These are phyloP conservation scores for Ivindomyrus marchei DNA, from an alignment of 2,113 vertebrate species.

Conservation along the genomic window DNA sequence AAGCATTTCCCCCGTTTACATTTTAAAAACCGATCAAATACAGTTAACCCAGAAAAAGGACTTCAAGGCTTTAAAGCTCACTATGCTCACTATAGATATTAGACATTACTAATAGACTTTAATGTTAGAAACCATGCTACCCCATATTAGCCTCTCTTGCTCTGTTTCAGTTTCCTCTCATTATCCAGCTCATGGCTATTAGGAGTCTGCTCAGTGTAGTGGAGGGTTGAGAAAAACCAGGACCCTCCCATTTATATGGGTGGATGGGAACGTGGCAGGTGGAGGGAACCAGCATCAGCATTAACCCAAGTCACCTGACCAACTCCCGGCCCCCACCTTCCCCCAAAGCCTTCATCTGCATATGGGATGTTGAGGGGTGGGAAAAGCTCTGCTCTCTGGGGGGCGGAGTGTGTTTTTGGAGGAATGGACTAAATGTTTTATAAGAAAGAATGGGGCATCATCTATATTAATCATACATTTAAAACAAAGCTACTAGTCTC, in stretches of 20 bases:
- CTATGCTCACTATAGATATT: background rate
- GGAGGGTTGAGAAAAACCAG: background rate
- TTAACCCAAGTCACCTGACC: background rate
- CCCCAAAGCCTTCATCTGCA: background rate
- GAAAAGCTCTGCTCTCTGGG: background rate
- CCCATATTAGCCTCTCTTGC: background rate
- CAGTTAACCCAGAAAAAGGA: background rate
- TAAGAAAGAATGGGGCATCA: background rate
- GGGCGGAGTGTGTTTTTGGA: background rate
- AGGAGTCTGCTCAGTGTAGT: background rate
- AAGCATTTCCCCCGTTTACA: background rate
- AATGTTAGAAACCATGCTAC: background rate
- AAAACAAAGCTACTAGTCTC: background rate
- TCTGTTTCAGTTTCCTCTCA: background rate
- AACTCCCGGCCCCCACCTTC: background rate
- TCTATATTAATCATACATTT: background rate
- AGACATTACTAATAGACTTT: background rate
- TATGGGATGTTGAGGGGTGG: background rate
- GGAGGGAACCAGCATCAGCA: background rate
- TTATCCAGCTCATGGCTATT: background rate
- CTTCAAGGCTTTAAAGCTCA: background rate
- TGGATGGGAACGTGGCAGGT: background rate
- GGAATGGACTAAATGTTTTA: background rate
- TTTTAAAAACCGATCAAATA: background rate
- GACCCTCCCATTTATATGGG: background rate